Evolutionary conservation across 1,140 invertebrate species (phyloP), one percentile per base, ranked within the genome.

Genomic region (Cotesia typhae): DNA sequence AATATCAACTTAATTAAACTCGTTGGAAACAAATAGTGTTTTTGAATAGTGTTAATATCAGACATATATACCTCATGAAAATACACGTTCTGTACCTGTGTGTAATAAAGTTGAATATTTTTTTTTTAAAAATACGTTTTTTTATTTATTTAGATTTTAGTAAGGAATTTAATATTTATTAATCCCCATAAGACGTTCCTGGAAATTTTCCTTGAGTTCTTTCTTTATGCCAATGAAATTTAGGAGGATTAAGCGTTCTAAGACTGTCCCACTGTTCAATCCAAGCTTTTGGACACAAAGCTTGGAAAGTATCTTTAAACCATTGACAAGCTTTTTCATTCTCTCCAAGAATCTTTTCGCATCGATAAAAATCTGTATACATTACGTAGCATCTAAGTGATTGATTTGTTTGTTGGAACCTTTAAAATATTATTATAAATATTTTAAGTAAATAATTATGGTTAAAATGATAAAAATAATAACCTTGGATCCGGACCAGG

Each of bases 331-430:
- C 83, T 4, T 81, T 70, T 3, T 79, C 52, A 10, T 57, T 76
- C 72, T 79, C 59, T 0, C 84, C 84, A 52, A 87, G 76, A 55
- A 84, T 77, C 35, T 79, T 60, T 72, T 86, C 76, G 63, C 85
- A 86, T 4, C 84, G 79, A 75, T 80, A 79, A 68, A 85, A 87
- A 71, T 87, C 85, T 0, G 77, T 78, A 53, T 87, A 87, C 79
- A 81, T 85, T 0, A 85, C 80, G 57, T 65, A 85, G 20, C 84
- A 87, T 59, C 84, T 76, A n/a, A 77, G n/a, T 1, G 84, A 84
- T 75, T 84, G 81, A 68, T 87, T 80, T 61, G 76, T 74, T 68
- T 87, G 84, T 55, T 87, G 85, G 73, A 86, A 87, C 72, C 85
- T 87, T 59, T 17, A 5, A n/a, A 17, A 28, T 9, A 9, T 14